Conservation (phyloP, 2,113 vertebrate species). For the Cyanoramphus novaezelandiae region DNA sequence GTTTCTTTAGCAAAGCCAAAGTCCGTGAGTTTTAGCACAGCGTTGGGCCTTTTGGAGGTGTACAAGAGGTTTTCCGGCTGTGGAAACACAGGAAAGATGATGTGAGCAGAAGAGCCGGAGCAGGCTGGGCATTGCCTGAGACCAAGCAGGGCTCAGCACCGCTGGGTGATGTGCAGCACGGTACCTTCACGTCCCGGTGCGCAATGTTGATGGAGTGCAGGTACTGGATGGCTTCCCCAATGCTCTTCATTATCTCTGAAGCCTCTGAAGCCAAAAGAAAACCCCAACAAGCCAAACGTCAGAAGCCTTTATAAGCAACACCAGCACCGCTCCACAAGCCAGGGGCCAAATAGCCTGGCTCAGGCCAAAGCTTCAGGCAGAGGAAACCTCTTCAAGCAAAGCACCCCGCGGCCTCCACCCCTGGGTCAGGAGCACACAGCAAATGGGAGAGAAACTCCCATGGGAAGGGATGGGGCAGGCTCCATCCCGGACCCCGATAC, state of each 20-base stretch:
- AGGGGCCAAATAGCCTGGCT: not conserved
- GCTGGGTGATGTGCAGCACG: fast-evolving
- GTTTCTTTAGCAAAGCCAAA: conserved; percentile 99
- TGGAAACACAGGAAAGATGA: not conserved
- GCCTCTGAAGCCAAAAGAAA: conserved; percentile 79
- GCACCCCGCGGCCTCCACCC: not conserved
- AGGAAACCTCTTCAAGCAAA: not conserved
- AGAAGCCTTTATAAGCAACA: not conserved
- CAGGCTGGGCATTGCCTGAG: not conserved
- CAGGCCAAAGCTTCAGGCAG: not conserved
- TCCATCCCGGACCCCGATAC: not conserved
- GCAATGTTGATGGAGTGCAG: conserved; percentile 95
- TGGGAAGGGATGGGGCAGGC: not conserved
- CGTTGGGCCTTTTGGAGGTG: conserved; percentile 87
- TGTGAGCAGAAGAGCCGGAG: not conserved
- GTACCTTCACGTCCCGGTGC: conserved; percentile 96
- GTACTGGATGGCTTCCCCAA: conserved; percentile 93
- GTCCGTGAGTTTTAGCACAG: conserved; percentile 95
- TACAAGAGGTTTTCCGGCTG: conserved; percentile 97
- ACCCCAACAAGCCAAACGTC: not conserved
- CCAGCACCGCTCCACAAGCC: not conserved
- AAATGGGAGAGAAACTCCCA: not conserved
- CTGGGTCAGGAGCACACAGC: not conserved
- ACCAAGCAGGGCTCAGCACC: not conserved
- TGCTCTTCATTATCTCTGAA: conserved; percentile 97